Base-by-base conservation (phyloP, 2,888 invertebrate species). In the Ennomos quercinarius region DNA sequence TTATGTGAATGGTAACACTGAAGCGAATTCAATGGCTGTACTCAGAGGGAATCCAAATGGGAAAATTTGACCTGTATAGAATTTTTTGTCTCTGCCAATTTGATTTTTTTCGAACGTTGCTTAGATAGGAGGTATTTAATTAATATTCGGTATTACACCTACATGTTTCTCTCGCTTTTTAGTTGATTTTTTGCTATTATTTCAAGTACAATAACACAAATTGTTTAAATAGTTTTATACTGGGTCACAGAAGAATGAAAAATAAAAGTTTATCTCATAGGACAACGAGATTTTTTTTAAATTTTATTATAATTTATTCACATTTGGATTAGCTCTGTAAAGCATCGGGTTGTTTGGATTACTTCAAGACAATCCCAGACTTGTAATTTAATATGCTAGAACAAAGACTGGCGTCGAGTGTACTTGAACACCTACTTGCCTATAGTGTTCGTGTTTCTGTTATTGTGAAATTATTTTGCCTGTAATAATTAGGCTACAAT, bases 341-440 rank as follows among this genome's bases (percentile, higher is more conserved):
- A 17, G 27, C 9, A 13, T 34, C 10, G 10, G 41, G 27, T 36
- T 57, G 40, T 52, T 57, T 38, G n/a, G 35, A 37, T 47, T 47
- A 46, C 50, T 47, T 12, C 27, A 37, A 42, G 47, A 53, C 47
- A 50, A 48, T 48, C 9, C 43, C 35, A 41, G 52, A 58, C 40
- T 36, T 47, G 46, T 46, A 39, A 46, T 43, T 42, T 35, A 47
- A 51, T 47, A 9, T n/a, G 43, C 48, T 56, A 44, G 11, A 41
- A 51, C 40, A 42, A 51, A 13, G 12, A 12, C 35, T 35, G 41
- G 41, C 42, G 13, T 48, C 40, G 11, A 42, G 4, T 54, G n/a
- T 39, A 41, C 13, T 47, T 34, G 46, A 66, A 60, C 54, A 66
- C 75, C 71, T 65, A 46, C 34, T 63, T 27, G 68, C 70, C 71